Conservation (phyloP, 2,888 invertebrate genomes). For the Anagyrus pseudococci region DNA sequence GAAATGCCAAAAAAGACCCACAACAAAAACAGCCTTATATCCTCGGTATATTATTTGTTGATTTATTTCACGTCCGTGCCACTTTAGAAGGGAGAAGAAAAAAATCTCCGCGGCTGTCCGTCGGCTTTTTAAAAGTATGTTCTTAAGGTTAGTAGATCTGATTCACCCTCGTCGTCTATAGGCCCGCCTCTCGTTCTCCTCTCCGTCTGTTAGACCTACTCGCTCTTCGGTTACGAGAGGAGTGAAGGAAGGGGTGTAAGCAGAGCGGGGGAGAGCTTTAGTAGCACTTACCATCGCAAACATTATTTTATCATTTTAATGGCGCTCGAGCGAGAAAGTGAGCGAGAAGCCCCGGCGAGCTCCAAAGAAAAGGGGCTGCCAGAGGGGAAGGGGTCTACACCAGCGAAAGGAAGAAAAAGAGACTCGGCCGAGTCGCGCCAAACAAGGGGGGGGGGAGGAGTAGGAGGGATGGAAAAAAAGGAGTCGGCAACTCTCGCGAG, state of each 20-base stretch:
- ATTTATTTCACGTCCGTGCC: not conserved
- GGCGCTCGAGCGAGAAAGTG: slow-evolving; percentile 44
- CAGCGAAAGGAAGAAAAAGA: too few species aligned
- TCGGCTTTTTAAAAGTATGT: slow-evolving; percentile 31
- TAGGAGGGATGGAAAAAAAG: not conserved
- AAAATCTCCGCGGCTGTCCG: slow-evolving; percentile 11
- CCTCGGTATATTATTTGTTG: too few species aligned
- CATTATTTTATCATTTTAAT: slow-evolving; percentile 61
- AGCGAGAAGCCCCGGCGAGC: slow-evolving; percentile 11
- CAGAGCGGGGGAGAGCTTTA: slow-evolving; percentile 50
- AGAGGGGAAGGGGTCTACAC: too few species aligned
- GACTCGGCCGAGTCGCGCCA: slow-evolving; percentile 5
- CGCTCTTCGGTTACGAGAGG: not conserved
- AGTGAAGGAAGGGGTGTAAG: slow-evolving; percentile 38
- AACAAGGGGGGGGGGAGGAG: not conserved
- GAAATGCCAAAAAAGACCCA: too few species aligned
- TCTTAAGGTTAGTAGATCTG: slow-evolving; percentile 28
- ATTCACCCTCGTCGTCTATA: slow-evolving; percentile 10
- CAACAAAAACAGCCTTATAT: too few species aligned
- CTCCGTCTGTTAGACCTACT: not conserved
- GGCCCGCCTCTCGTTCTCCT: not conserved
- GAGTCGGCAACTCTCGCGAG: not conserved
- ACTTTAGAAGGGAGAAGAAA: too few species aligned
- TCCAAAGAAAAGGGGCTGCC: too few species aligned
- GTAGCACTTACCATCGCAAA: slow-evolving; percentile 59